Percentiles rank a stretch among this genome's conserved stretches.
Conservation (phyloP, 2,888 invertebrate species). For the Eudemis profundana region DNA sequence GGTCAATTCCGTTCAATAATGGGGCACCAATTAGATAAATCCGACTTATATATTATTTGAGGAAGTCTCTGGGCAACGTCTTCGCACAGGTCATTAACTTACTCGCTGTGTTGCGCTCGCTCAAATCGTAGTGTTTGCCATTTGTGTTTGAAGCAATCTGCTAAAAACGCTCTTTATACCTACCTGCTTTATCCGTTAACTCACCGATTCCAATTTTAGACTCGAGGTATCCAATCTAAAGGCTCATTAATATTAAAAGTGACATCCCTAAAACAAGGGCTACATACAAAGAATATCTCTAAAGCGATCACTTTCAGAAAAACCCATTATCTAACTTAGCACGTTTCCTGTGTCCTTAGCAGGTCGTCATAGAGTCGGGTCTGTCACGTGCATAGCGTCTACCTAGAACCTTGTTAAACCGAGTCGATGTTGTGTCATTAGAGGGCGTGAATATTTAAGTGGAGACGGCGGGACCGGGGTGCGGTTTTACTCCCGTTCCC, state of each 20-base stretch:
- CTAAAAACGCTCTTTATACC: constrained; percentile 20
- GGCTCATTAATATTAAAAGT: constrained; percentile 32
- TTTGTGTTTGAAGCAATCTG: constrained; percentile 23
- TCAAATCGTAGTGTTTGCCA: constrained; percentile 25
- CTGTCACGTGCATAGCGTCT: constrained; percentile 52
- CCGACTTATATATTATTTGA: constrained; percentile 15
- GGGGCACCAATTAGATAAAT: constrained; percentile 14
- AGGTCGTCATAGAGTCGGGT: constrained; percentile 51
- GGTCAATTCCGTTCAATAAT: neutral
- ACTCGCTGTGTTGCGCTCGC: constrained; percentile 23
- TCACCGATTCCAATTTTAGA: neutral
- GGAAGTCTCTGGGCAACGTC: constrained; percentile 29
- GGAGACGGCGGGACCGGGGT: constrained; percentile 70
- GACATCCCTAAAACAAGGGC: constrained; percentile 24
- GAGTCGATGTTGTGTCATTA: constrained; percentile 76
- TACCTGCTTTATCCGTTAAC: neutral
- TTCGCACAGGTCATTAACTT: constrained; percentile 40
- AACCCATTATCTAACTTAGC: constrained; percentile 29
- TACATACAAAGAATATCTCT: constrained; percentile 43
- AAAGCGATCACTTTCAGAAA: constrained; percentile 45
- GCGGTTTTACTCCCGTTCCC: constrained; percentile 64
- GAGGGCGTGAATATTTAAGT: constrained; percentile 81
- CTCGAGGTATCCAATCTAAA: neutral
- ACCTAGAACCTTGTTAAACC: constrained; percentile 69
- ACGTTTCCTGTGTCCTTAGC: constrained; percentile 23